Base-by-base conservation (phyloP, 2,888 invertebrate species). In the Tineola bisselliella region DNA sequence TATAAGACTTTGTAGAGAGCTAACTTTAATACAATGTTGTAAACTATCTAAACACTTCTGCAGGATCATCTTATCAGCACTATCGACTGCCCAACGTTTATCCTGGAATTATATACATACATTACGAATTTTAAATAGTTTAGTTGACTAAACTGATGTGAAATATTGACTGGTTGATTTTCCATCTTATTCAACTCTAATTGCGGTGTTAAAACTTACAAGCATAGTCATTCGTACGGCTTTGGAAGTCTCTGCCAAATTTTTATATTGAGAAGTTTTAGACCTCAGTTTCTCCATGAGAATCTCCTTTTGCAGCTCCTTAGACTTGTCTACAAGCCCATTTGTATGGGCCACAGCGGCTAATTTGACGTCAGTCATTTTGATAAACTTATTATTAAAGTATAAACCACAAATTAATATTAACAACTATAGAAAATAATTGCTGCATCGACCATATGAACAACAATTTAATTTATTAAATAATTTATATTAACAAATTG, bases 21-120 rank as follows among this genome's bases (percentile, higher is more conserved):
- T 94, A 1, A 97, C 95, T 89, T 96, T 96, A 66, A 98, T 97
- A 63, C 95, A 96, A 79, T 96, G 94, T 73, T 97, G 97, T 67
- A 98, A 88, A 62, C 94, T 94, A 75, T 98, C 97, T 65, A 98
- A 84, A 76, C 96, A 96, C 81, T 94, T 94, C 76, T 97, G 96
- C 63, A 97, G 88, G 69, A 94, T 94, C 70, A 91, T 90, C 71
- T 95, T 92, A 74, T 97, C 97, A 44, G 92, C 90, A 68, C 91
- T 92, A 71, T 98, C 97, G 61, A 96, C 88, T 4, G 94, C 93
- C 84, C 94, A 95, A 64, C 96, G 89, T 76, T 97, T 96, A 72
- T 97, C 97, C 94, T 95, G 74, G 15, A 80, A 65, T 18, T 58
- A 25, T 25, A 4, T 25, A 43, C n/a, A 11, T 15, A 57, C 15